Percentiles rank a stretch among this genome's conserved stretches.
Evolutionary conservation across 1,140 invertebrate species (phyloP).

Genomic region (Heliconius hewitsoni): DNA sequence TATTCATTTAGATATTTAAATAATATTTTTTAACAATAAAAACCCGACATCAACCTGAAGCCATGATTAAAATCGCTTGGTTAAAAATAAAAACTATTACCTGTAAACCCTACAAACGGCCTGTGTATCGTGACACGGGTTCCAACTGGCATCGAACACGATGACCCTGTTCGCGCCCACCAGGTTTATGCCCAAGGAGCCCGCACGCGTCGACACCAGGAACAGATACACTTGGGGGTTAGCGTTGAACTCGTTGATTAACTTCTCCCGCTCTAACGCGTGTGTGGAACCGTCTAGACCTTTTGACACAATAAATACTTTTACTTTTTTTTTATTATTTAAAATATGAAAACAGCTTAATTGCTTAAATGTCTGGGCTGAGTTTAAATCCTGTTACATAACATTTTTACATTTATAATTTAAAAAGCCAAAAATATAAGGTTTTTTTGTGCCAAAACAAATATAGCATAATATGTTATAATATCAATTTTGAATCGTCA

Average conservation of each 20-base stretch:
- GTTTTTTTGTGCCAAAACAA: no score
- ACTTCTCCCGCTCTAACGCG: conserved; percentile 95
- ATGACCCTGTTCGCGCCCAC: conserved; percentile 98
- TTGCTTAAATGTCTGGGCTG: no score
- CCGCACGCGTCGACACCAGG: conserved; percentile 98
- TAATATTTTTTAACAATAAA: no score
- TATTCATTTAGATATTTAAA: no score
- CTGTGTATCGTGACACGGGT: conserved; percentile 99
- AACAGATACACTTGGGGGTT: conserved; percentile 95
- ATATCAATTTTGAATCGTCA: no score
- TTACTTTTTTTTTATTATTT: conserved; percentile 16
- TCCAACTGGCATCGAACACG: conserved; percentile 99
- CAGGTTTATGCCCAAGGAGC: conserved; percentile 98
- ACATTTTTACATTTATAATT: no score
- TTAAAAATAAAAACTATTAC: conserved; percentile 43
- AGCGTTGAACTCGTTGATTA: conserved; percentile 98
- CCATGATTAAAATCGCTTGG: no score
- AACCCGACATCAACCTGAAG: no score
- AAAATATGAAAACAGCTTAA: neutral
- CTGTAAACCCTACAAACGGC: conserved; percentile 98
- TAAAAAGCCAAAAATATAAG: no score
- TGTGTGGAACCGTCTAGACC: conserved; percentile 97
- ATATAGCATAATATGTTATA: no score
- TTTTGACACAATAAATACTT: conserved; percentile 46
- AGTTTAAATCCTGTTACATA: no score